These are phyloP conservation scores for Mythimna impura DNA, from an alignment of 2,888 invertebrate genomes.

Conservation along the genomic window DNA sequence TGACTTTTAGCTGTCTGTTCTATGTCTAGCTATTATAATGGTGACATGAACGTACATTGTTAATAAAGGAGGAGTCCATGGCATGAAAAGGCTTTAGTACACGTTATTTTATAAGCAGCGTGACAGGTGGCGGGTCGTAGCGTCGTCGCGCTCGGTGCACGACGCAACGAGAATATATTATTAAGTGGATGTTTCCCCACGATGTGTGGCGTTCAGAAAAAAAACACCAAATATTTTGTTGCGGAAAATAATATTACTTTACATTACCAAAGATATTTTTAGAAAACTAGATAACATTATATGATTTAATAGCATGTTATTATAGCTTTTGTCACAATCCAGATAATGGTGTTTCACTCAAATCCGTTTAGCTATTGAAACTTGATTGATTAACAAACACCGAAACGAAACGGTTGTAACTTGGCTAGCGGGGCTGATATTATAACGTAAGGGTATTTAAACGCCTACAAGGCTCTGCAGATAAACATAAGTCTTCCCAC, in stretches of 20 bases:
- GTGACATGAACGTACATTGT: constrained; percentile 1
- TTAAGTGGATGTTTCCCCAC: constrained; percentile 39
- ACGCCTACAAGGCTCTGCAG: background rate
- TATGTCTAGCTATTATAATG: constrained; percentile 1
- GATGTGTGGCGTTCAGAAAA: constrained; percentile 25
- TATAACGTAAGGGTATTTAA: background rate
- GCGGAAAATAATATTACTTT: background rate
- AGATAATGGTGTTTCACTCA: background rate
- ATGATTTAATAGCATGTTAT: background rate
- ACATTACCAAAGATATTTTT: background rate
- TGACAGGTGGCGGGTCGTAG: constrained; percentile 51
- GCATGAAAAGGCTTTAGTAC: constrained; percentile 33
- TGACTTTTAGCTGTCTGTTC: background rate
- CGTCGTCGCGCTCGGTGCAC: constrained; percentile 39
- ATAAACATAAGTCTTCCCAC: background rate
- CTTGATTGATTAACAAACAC: background rate
- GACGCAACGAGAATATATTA: constrained; percentile 57
- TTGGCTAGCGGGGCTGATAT: no score
- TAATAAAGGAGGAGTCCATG: constrained; percentile 13
- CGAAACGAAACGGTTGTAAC: no score
- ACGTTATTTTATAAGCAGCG: constrained; percentile 40
- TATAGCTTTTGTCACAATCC: background rate
- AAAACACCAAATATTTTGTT: background rate
- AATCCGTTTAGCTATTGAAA: background rate
- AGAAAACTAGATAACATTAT: background rate